Conservation (phyloP, 2,888 invertebrate species). For the Erebia palarica region DNA sequence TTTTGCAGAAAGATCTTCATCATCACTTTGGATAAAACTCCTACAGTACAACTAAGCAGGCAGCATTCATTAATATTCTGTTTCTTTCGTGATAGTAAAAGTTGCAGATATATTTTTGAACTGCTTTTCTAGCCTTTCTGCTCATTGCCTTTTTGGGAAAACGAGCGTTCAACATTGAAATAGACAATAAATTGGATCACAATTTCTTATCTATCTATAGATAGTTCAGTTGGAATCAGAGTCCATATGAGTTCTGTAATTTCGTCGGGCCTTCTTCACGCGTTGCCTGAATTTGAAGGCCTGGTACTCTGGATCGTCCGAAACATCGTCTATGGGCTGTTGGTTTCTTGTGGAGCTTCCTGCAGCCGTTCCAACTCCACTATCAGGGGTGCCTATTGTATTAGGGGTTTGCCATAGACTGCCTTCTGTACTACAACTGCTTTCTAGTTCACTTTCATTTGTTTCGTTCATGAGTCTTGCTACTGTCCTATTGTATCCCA, state of each 20-base stretch:
- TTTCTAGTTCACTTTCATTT: constrained; percentile 77
- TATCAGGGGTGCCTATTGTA: constrained; percentile 57
- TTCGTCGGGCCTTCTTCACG: constrained; percentile 83
- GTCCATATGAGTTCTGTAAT: constrained; percentile 85
- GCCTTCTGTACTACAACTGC: constrained; percentile 73
- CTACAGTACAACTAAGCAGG: too few species aligned
- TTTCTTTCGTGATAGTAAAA: too few species aligned
- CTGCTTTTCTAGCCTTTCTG: too few species aligned
- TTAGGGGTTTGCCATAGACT: constrained; percentile 58
- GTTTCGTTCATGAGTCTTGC: constrained; percentile 77
- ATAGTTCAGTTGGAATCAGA: constrained; percentile 84
- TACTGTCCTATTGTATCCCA: constrained; percentile 62
- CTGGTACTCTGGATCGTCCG: constrained; percentile 76
- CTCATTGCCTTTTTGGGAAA: not conserved
- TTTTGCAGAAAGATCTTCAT: too few species aligned
- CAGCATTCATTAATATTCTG: too few species aligned
- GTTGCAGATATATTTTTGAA: too few species aligned
- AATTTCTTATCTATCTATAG: constrained; percentile 39
- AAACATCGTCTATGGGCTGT: constrained; percentile 60
- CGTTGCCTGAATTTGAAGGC: constrained; percentile 81
- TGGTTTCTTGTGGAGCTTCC: constrained; percentile 63
- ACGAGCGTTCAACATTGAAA: not conserved
- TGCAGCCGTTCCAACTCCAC: constrained; percentile 64
- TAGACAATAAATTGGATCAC: constrained; percentile 15
- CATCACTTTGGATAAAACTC: too few species aligned